These are phyloP conservation scores for Pongo abelii DNA, from an alignment of 2,113 vertebrate species.

Conservation along the genomic window DNA sequence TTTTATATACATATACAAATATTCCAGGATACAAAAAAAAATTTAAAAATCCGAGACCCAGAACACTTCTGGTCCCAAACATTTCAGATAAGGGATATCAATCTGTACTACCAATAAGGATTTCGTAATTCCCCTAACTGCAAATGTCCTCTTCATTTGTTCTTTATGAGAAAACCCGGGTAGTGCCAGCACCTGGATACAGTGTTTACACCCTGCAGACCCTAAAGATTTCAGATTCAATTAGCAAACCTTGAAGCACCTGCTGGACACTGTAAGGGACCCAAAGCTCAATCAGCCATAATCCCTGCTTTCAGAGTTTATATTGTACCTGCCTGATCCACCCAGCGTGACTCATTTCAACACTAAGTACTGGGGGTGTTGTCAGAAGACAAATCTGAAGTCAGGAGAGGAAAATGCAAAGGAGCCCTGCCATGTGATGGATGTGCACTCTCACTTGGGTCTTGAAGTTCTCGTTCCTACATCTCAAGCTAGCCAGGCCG, in stretches of 20 bases:
- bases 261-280: neutral
- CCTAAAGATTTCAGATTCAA: neutral
- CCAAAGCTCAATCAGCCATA: neutral
- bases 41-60: neutral
- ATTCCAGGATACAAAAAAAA: neutral
- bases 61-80: neutral
- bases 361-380: neutral
- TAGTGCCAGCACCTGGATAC: no score
- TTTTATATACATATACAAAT: neutral
- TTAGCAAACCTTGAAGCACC: neutral
- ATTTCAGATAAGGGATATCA: neutral
- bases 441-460: accelerated
- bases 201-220: neutral
- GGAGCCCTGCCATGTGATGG: accelerated
- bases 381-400: neutral
- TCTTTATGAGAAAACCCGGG: neutral
- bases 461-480: neutral
- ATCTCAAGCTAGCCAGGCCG: neutral
- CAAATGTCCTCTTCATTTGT: neutral
- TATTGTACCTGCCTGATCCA: neutral
- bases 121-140: neutral
- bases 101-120: neutral
- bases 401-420: neutral
- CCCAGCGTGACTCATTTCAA: neutral
- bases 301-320: neutral